Evolutionary conservation across 2,113 vertebrate genomes (phyloP).

Genomic region (Benitochromis conjunctus): DNA sequence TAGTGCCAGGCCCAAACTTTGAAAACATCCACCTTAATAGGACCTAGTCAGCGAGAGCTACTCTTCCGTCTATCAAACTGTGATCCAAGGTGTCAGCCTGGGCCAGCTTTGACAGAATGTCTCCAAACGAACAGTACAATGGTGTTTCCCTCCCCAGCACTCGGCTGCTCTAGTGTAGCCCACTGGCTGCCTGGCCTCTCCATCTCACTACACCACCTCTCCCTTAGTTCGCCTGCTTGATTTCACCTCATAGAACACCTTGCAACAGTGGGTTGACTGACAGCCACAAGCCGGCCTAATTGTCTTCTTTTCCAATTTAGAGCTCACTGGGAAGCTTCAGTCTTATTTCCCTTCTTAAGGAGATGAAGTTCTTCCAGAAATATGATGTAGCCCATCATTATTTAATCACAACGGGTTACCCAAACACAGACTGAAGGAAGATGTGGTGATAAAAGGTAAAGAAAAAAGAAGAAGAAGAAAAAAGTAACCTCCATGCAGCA

Average conservation of each 20-base stretch:
- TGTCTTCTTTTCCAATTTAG: conserved; percentile 59
- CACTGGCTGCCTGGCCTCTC: conserved; percentile 56
- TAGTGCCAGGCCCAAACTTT: conserved; percentile 71
- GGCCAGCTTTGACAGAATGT: conserved; percentile 72
- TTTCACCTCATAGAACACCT: conserved; percentile 66
- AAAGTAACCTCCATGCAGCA: not conserved
- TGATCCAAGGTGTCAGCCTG: conserved; percentile 72
- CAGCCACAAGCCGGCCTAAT: conserved; percentile 57
- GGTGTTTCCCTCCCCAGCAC: conserved; percentile 63
- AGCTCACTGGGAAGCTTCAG: conserved; percentile 9
- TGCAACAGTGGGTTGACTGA: conserved; percentile 65
- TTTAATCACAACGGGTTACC: conserved; percentile 14
- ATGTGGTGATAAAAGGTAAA: not conserved
- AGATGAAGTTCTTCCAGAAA: conserved; percentile 22
- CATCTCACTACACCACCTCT: conserved; percentile 59
- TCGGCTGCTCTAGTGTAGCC: conserved; percentile 56
- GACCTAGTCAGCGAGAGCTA: conserved; percentile 68
- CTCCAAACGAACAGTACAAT: conserved; percentile 69
- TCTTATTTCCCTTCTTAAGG: conserved; percentile 34
- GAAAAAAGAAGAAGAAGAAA: not conserved
- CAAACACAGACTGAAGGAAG: not conserved
- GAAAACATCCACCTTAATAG: conserved; percentile 79
- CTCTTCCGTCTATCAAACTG: conserved; percentile 75
- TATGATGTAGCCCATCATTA: not conserved
- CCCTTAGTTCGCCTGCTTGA: conserved; percentile 60